phyloP scores from a whole-genome alignment of 1,140 invertebrate genomes.

The Vanessa tameamea region DNA sequence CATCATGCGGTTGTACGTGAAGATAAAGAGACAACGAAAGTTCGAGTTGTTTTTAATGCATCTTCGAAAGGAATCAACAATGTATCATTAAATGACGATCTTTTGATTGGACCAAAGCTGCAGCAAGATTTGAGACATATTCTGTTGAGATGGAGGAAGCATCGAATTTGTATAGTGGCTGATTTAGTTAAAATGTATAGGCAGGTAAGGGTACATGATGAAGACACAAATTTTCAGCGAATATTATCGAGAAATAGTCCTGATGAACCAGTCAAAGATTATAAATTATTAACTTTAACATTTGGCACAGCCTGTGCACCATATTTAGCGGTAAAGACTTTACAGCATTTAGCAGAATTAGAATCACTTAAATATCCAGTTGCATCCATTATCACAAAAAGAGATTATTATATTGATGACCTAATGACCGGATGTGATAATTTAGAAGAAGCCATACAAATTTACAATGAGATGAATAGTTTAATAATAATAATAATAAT shows the following conservation, averaged over 20 bases:
- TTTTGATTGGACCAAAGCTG: conserved; percentile 35
- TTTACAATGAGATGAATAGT: conserved; percentile 34
- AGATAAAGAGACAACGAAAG: conserved; percentile 36
- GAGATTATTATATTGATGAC: too few relatives aligned
- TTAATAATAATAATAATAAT: neutral
- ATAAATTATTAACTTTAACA: neutral
- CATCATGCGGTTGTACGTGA: conserved; percentile 35
- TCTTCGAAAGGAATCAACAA: conserved; percentile 27
- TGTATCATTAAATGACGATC: conserved; percentile 33
- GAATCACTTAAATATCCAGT: too few relatives aligned
- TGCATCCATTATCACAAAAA: too few relatives aligned
- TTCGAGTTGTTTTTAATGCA: conserved; percentile 37
- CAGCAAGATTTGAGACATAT: conserved; percentile 38
- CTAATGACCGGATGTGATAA: too few relatives aligned
- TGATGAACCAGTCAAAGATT: neutral
- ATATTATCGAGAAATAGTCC: neutral
- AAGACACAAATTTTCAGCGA: neutral
- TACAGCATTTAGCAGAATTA: too few relatives aligned
- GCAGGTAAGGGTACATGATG: neutral
- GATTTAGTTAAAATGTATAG: neutral
- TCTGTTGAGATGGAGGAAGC: conserved; percentile 33
- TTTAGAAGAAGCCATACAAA: conserved; percentile 4
- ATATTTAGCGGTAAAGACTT: too few relatives aligned
- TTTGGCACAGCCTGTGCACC: conserved; percentile 6
- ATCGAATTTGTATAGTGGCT: conserved; percentile 26